These are phyloP conservation scores for Agriopis leucophaearia DNA, from an alignment of 2,888 invertebrate genomes.

Conservation along the genomic window DNA sequence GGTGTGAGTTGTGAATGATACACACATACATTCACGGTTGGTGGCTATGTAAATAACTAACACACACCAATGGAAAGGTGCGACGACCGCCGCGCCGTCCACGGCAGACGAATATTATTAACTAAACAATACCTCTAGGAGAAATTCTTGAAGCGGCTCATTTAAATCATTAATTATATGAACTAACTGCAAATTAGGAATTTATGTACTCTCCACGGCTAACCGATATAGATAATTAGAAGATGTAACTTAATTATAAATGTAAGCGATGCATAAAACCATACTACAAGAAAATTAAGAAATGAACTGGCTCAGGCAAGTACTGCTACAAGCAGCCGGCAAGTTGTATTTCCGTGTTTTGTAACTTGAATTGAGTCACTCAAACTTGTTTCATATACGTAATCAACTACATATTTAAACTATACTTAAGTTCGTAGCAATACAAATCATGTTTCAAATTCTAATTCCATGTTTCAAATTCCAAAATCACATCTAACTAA, in stretches of 20 bases:
- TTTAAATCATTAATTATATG: slow-evolving; percentile 44
- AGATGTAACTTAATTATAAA: slow-evolving; percentile 30
- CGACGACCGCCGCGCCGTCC: slow-evolving; percentile 56
- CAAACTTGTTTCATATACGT: slow-evolving; percentile 17
- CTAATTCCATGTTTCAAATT: not conserved
- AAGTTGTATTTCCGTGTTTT: slow-evolving; percentile 15
- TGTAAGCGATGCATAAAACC: slow-evolving; percentile 29
- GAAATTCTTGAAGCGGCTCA: slow-evolving; percentile 48
- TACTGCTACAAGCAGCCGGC: not conserved
- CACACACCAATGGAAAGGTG: slow-evolving; percentile 55
- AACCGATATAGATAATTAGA: slow-evolving; percentile 39
- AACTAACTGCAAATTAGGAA: slow-evolving; percentile 27
- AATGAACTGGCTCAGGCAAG: not conserved
- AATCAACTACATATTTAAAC: slow-evolving; percentile 8
- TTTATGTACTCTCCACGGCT: slow-evolving; percentile 22
- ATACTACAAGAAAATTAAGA: slow-evolving; percentile 31
- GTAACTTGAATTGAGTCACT: slow-evolving; percentile 14
- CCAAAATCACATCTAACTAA: not conserved
- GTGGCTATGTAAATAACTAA: slow-evolving; percentile 81
- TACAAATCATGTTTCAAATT: not conserved
- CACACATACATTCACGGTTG: slow-evolving; percentile 78
- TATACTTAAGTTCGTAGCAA: not conserved
- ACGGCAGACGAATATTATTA: slow-evolving; percentile 60
- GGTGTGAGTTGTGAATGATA: slow-evolving; percentile 67
- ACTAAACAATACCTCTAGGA: slow-evolving; percentile 54